Base-by-base conservation (phyloP, 2,113 vertebrate species). In the Nematolebias whitei region DNA sequence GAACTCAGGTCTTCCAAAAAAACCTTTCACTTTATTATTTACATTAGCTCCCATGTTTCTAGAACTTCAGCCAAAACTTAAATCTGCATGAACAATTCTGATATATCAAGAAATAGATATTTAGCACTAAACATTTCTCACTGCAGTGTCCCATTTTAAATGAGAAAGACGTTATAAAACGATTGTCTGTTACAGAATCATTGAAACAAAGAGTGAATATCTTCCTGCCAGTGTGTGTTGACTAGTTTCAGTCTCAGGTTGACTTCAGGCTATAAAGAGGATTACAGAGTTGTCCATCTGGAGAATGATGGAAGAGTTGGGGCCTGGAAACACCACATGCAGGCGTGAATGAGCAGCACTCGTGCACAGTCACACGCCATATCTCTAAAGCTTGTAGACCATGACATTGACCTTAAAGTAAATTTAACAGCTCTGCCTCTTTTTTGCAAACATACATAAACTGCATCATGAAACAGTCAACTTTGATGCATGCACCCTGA, bases 231-330 rank as follows among this genome's bases (percentile, higher is more conserved):
- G 64, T 39, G 51, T 60, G 56, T 53, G 63, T 61, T 69, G 69
- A 80, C 71, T 29, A 6, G 54, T 75, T 77, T 43, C 23, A 60
- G 70, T 56, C 63, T 63, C 57, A 69, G 77, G 78, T 68, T 62
- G 61, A 74, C 80, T 69, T 66, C 62, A 56, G 76, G 55, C 63
- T 71, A 39, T 63, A 20, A 58, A 69, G 57, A 63, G 84, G 83
- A 83, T 87, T 79, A 84, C 63, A 11, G 54, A 62, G 62, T 64
- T 32, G 53, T 35, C 71, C 77, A 71, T 81, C 74, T 85, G 68
- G 71, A 66, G 47, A 72, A 16, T 58, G 59, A 45, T 29, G 35
- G 32, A 50, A 69, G 51, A 59, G 57, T 11, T 51, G 61, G 45
- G 38, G 43, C 38, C 68, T 71, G 79, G 72, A 78, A 60, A 66